Base-by-base conservation (phyloP, 2,113 vertebrate species). In the Sander vitreus region DNA sequence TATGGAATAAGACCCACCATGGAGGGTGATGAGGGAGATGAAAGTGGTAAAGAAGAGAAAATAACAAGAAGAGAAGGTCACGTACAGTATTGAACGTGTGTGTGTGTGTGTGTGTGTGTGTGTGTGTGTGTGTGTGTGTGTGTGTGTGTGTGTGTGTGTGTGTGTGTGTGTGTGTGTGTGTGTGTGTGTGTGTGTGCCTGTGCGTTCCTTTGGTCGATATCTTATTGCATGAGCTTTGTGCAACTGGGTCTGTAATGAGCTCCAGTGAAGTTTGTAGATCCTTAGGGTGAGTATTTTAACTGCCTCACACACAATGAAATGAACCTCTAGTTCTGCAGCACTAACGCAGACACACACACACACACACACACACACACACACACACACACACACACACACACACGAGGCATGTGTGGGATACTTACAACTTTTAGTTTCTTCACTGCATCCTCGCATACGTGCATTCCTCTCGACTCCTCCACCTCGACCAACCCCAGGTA, bases 401-500 rank as follows among this genome's bases (percentile, higher is more conserved):
- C 36, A 36, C 7, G n/a, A n/a, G n/a, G n/a, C n/a, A n/a, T n/a
- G n/a, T 72, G 60, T 45, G 71, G 3, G 12, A 60, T 81, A 94
- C 97, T 96, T 87, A 98, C 97, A 76, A 96, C 88, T 95, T 97
- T 98, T 8, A 97, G 94, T 81, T 97, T 98, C 94, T 98, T 98
- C 80, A 98, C 97, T 0, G 97, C 97, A 14, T 98, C 97, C 85
- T 98, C 97, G 36, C 97, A 98, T 6, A 98, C 97, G 1, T 98
- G 97, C 97, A 98, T 98, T 15, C 97, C 97, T 67, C 97, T 95
- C 3, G 97, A 98, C 93, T 98, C 97, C 30, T 98, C 97, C 85
- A 98, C 97, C 87, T 98, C 97, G 59, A 97, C 97, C 43, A 97
- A 92, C 19, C 97, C 97, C 85, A 98, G 92, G 89, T 98, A 98